These are phyloP conservation scores for Antheraea pernyi DNA, from an alignment of 1,140 invertebrate species.

Conservation along the genomic window DNA sequence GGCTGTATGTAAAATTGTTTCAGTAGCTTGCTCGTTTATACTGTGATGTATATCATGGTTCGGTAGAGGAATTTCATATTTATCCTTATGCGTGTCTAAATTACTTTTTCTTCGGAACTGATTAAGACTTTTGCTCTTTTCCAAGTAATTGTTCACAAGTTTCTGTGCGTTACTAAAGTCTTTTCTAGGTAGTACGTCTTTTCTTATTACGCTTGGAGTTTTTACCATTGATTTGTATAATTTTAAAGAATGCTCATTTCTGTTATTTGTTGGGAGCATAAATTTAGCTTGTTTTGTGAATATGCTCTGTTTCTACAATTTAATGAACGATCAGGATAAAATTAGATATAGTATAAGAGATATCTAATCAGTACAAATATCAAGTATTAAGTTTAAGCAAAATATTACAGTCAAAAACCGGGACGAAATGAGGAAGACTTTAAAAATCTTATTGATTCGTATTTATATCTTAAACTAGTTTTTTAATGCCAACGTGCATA, in stretches of 20 bases:
- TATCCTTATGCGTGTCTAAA: not conserved
- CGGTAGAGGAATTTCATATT: not conserved
- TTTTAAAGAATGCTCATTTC: not conserved
- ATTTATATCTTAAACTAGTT: no score
- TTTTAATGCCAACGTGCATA: no score
- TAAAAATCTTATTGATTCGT: no score
- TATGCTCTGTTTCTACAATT: constrained; percentile 50
- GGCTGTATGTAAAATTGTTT: constrained; percentile 17
- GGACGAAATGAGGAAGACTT: no score
- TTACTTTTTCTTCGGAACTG: not conserved
- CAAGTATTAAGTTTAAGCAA: no score
- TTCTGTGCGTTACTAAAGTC: constrained; percentile 43
- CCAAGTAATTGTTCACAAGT: constrained; percentile 40
- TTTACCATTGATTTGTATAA: not conserved
- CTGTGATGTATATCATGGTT: not conserved
- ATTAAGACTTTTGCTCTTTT: not conserved
- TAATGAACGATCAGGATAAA: not conserved
- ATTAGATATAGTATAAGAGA: no score
- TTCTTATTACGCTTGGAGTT: constrained; percentile 21
- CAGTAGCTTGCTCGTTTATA: not conserved
- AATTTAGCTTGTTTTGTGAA: constrained; percentile 42
- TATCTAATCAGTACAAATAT: no score
- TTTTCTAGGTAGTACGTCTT: constrained; percentile 49
- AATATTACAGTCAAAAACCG: no score
- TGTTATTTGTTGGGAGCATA: constrained; percentile 26